Base-by-base conservation (phyloP, 2,797 vertebrate species). In the Knipowitschia caucasica region DNA sequence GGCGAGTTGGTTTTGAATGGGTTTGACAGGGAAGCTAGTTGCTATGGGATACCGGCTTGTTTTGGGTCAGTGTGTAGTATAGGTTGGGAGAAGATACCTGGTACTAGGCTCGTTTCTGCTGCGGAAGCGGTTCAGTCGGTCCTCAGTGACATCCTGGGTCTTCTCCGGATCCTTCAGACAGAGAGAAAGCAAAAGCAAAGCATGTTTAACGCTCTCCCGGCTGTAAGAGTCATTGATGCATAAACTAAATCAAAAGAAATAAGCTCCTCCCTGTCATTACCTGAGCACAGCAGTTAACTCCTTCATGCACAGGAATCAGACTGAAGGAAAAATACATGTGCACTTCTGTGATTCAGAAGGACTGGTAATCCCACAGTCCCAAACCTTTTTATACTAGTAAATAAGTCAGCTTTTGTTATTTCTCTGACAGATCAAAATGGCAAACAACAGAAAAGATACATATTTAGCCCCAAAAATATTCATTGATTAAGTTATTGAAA, bases 71-170 rank as follows among this genome's bases (percentile, higher is more conserved):
- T 36, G 35, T 31, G 35, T n/a, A 6, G 6, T 51, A 3, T 27
- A 9, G 56, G 67, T 67, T n/a, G n/a, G n/a, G n/a, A n/a, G n/a
- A n/a, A n/a, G n/a, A n/a, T 71, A 91, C 91, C 88, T 89, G 57
- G 44, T 33, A 0, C 75, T 36, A 84, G 64, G 21, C 81, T 56
- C n/a, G 6, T 58, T 63, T 45, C 60, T 69, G 34, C 75, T 55
- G 34, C 53, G 56, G 59, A 64, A 77, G 44, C 30, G 54, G 34
- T 70, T 66, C 0, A 30, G 21, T 35, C 53, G 46, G 17, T 68
- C 43, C 3, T 60, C 57, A 18, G 58, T 39, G 10, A 56, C 63
- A 67, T 69, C 69, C 23, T 74, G 68, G 0, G 49, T 36, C 18
- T 36, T 72, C 54, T 88, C 75, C 15, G 2, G 47, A n/a, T 84